Evolutionary conservation across 64 coral and sea anemone species (phyloP).

Genomic region (Stichodactyla mertensii): DNA sequence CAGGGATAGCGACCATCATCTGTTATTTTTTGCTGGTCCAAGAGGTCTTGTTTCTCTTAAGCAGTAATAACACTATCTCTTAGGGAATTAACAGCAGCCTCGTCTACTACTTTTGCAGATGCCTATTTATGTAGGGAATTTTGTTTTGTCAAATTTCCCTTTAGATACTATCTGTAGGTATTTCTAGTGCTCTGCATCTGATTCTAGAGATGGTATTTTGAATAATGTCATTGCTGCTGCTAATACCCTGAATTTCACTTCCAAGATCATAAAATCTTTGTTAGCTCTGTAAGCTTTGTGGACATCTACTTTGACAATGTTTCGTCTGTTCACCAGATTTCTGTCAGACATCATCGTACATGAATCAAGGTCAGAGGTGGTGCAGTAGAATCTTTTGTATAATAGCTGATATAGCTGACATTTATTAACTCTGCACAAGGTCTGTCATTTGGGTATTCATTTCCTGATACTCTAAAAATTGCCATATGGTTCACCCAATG

Average conservation of each 20-base stretch:
- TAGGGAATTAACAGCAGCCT: not conserved
- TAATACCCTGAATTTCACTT: constrained; percentile 25
- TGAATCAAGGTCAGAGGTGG: constrained; percentile 4
- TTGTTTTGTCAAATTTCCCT: constrained; percentile 28
- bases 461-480: constrained; percentile 26
- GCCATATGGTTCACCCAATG: constrained; percentile 40
- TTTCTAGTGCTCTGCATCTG: constrained; percentile 13
- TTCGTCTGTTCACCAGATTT: constrained; percentile 27
- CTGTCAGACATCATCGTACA: constrained; percentile 38
- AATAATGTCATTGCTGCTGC: constrained; percentile 35
- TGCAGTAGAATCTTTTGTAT: not conserved
- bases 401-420: not conserved
- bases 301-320: constrained; percentile 37
- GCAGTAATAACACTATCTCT: constrained; percentile 26
- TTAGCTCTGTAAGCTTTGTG: constrained; percentile 9
- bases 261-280: constrained; percentile 32
- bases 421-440: constrained; percentile 7
- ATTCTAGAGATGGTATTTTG: constrained; percentile 13
- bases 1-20: constrained; percentile 60
- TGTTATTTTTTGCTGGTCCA: constrained; percentile 37
- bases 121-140: constrained; percentile 40
- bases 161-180: constrained; percentile 25
- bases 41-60: constrained; percentile 34
- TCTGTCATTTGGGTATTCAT: constrained; percentile 1
- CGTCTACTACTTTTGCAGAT: constrained; percentile 40